Conservation (phyloP, 2,113 vertebrate species). For the Laticauda laticaudata region DNA sequence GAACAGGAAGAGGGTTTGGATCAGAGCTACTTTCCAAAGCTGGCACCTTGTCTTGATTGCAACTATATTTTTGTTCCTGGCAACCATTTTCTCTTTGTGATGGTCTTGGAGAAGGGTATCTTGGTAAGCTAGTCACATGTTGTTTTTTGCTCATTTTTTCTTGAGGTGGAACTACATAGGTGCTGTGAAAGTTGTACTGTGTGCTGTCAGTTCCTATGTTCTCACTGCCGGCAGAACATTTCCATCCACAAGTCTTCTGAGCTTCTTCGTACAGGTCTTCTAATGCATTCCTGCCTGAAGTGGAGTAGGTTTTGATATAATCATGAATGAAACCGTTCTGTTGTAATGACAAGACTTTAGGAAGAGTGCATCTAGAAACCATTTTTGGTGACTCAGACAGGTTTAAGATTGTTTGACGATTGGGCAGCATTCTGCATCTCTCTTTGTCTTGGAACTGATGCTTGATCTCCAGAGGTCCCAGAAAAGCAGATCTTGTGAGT, state of each 20-base stretch:
- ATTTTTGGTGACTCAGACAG: neutral
- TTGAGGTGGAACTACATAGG: neutral
- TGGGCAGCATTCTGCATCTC: slow-evolving; percentile 44
- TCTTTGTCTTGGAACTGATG: neutral
- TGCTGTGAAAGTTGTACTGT: neutral
- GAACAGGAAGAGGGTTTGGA: neutral
- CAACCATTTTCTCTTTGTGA: slow-evolving; percentile 62
- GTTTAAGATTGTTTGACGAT: slow-evolving; percentile 18
- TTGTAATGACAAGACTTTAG: slow-evolving; percentile 17
- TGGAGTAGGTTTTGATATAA: slow-evolving; percentile 29
- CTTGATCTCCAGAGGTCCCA: slow-evolving; percentile 47
- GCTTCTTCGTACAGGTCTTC: slow-evolving; percentile 73
- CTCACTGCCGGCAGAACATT: neutral
- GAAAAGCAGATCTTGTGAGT: slow-evolving; percentile 79
- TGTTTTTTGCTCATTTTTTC: slow-evolving; percentile 30
- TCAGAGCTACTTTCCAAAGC: slow-evolving; percentile 13
- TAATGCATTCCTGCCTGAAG: slow-evolving; percentile 68
- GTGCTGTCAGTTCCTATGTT: neutral
- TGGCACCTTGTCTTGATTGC: slow-evolving; percentile 24
- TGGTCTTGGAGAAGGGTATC: slow-evolving; percentile 61
- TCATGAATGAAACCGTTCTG: neutral
- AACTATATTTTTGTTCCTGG: slow-evolving; percentile 53
- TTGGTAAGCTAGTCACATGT: slow-evolving; percentile 59
- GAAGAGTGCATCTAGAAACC: slow-evolving; percentile 17
- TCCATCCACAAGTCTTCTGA: slow-evolving; percentile 44